These are phyloP conservation scores for Meliscaeva auricollis DNA, from an alignment of 2,888 invertebrate genomes.

Conservation along the genomic window DNA sequence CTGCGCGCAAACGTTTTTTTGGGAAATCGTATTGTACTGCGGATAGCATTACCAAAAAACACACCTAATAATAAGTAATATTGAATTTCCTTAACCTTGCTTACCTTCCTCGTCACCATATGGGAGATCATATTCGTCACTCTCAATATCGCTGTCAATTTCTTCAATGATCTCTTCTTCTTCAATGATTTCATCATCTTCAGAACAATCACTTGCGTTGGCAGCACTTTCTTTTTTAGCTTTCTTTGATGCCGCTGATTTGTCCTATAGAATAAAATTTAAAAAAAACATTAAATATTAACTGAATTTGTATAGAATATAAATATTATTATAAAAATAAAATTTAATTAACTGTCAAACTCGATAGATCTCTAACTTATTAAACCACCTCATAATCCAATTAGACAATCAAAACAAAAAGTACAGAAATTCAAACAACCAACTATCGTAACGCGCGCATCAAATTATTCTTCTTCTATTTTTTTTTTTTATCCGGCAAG, in stretches of 20 bases:
- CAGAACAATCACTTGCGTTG: conserved; percentile 76
- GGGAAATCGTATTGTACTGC: too few relatives aligned
- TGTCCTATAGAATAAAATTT: conserved; percentile 79
- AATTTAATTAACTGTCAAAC: neutral
- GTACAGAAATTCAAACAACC: conserved; percentile 18
- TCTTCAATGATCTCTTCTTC: conserved; percentile 76
- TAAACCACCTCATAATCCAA: neutral
- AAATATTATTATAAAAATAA: neutral
- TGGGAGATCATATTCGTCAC: conserved; percentile 83
- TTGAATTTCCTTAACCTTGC: conserved; percentile 2
- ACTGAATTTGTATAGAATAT: neutral
- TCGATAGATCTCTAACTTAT: neutral
- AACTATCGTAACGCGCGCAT: conserved; percentile 46
- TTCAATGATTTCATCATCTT: conserved; percentile 82
- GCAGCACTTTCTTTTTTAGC: conserved; percentile 82
- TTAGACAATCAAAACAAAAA: neutral
- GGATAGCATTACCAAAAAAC: too few relatives aligned
- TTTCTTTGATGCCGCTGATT: conserved; percentile 84
- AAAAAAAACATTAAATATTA: neutral
- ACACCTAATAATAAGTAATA: too few relatives aligned
- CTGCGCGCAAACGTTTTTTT: too few relatives aligned
- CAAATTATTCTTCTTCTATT: too few relatives aligned
- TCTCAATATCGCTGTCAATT: conserved; percentile 83
- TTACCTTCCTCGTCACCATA: conserved; percentile 83
- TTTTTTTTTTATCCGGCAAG: conserved; percentile 24